A percentile compares a stretch with the other conserved stretches of the same genome.
Evolutionary conservation across 1,140 invertebrate species (phyloP).

Genomic region (Aradophagus sp.): DNA sequence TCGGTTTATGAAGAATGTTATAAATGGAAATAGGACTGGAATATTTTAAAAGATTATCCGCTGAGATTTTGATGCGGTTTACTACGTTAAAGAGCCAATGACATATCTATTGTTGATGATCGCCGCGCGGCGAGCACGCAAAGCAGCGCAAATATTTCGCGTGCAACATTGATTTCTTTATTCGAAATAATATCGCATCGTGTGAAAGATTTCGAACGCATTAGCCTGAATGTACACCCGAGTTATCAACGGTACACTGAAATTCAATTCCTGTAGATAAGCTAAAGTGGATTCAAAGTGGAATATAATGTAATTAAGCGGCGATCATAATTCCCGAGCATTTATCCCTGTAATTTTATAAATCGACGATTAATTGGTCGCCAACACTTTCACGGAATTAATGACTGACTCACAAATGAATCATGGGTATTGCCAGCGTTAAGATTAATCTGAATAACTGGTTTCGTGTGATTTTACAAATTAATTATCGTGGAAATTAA

Average conservation of each 20-base stretch:
- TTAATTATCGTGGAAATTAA: conserved; percentile 34
- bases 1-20: too few relatives aligned
- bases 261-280: too few relatives aligned
- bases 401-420: conserved; percentile 30
- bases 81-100: too few relatives aligned
- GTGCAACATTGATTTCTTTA: conserved; percentile 2
- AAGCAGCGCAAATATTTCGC: conserved; percentile 22
- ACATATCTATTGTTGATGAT: conserved; percentile 22
- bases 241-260: too few relatives aligned
- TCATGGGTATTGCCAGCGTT: conserved; percentile 13
- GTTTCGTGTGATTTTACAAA: conserved; percentile 43
- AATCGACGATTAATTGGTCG: conserved; percentile 12
- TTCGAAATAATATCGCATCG: conserved; percentile 2
- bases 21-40: too few relatives aligned
- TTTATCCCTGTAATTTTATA: conserved; percentile 1
- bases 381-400: conserved; percentile 33
- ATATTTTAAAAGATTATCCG: too few relatives aligned
- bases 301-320: not conserved
- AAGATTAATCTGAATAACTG: conserved; percentile 39
- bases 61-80: too few relatives aligned
- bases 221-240: too few relatives aligned
- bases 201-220: too few relatives aligned
- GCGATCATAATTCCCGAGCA: not conserved
- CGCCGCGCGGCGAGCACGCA: conserved; percentile 13
- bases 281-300: too few relatives aligned